Evolutionary conservation across 2,113 vertebrate genomes (phyloP).

Genomic region (Dromaius novaehollandiae): DNA sequence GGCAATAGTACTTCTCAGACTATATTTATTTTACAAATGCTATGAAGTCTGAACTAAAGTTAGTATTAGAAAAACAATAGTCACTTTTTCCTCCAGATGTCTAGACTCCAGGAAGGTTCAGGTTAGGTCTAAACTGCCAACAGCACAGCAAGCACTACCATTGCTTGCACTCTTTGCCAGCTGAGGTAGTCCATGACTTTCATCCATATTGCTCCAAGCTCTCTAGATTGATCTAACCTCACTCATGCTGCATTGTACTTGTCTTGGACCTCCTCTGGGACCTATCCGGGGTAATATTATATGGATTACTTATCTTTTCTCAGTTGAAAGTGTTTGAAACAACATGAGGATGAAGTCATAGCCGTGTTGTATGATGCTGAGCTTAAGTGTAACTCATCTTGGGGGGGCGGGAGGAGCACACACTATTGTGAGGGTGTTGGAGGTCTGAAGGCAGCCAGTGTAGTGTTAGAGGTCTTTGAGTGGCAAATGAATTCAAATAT

Average conservation of each 20-base stretch:
- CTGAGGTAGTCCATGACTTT: neutral
- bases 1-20: neutral
- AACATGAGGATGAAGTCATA: neutral
- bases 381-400: neutral
- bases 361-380: neutral
- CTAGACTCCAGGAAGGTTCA: neutral
- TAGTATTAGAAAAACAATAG: neutral
- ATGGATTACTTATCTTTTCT: neutral
- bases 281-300: neutral
- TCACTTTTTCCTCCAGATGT: neutral
- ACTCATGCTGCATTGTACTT: neutral
- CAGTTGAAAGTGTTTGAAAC: constrained; percentile 7
- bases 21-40: neutral
- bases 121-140: neutral
- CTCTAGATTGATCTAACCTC: neutral
- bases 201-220: neutral
- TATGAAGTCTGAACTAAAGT: neutral
- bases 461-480: neutral
- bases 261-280: neutral
- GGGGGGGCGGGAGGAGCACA: neutral
- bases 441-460: neutral
- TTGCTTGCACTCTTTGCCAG: neutral
- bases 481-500: neutral
- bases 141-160: neutral
- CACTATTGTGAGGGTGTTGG: neutral